phyloP scores from a whole-genome alignment of 2,888 invertebrate species.

The Ectemnius cavifrons region DNA sequence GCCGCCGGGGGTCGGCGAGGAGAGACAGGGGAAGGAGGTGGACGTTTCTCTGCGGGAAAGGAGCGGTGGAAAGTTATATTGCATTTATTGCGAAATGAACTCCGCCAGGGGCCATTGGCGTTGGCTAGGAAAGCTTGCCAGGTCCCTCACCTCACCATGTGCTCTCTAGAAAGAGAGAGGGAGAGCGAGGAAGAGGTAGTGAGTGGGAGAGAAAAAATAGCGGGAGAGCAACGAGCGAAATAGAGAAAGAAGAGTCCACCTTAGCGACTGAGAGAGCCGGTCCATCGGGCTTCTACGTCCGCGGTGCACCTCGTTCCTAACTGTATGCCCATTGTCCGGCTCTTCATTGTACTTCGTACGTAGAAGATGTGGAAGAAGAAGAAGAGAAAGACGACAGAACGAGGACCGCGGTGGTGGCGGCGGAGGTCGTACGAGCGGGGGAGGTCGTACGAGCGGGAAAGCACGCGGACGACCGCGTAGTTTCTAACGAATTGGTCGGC shows the following conservation, averaged over 20 bases:
- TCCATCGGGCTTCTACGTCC: background rate
- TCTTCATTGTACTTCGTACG: constrained; percentile 64
- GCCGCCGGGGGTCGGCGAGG: too few relatives aligned
- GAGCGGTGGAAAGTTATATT: constrained; percentile 61
- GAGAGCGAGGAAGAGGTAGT: too few relatives aligned
- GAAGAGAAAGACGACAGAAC: constrained; percentile 22
- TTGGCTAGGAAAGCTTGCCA: too few relatives aligned
- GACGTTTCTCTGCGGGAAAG: too few relatives aligned
- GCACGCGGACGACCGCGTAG: constrained; percentile 38
- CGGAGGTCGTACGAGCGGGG: too few relatives aligned
- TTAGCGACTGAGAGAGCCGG: too few relatives aligned
- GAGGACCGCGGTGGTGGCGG: constrained; percentile 13
- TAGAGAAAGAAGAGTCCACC: too few relatives aligned
- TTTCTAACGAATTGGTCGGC: constrained; percentile 70
- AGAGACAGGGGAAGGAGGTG: too few relatives aligned
- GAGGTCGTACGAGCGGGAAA: background rate
- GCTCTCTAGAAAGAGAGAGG: too few relatives aligned
- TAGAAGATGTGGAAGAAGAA: constrained; percentile 31
- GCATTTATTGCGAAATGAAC: constrained; percentile 69
- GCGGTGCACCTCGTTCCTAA: constrained; percentile 30
- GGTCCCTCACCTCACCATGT: too few relatives aligned
- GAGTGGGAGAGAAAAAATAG: too few relatives aligned
- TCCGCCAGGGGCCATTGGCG: constrained; percentile 50
- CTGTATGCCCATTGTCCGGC: constrained; percentile 62
- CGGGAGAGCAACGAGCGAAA: too few relatives aligned